Conservation (phyloP, 2,888 invertebrate species). For the Alsophila aescularia region DNA sequence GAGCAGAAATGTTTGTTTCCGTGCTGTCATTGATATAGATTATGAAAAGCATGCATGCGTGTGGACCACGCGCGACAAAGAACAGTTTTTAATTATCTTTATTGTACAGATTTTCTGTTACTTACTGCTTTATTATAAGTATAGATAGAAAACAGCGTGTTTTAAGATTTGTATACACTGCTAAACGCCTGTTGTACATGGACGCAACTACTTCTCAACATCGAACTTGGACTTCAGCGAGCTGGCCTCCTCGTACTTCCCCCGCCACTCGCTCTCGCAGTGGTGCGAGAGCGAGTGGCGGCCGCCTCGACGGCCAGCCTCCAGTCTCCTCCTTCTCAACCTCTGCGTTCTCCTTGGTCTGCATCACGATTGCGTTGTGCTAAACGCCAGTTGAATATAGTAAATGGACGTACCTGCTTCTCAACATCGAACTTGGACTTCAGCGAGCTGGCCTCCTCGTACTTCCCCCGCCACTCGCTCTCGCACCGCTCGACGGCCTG, state of each 20-base stretch:
- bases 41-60: too few relatives aligned
- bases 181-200: background rate
- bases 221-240: conserved; percentile 75
- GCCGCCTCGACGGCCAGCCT: conserved; percentile 75
- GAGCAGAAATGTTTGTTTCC: too few relatives aligned
- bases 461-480: conserved; percentile 83
- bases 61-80: too few relatives aligned
- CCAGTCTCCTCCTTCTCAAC: conserved; percentile 83
- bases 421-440: conserved; percentile 80
- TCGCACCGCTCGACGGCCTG: conserved; percentile 83
- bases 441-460: conserved; percentile 57
- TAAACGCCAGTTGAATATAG: too few relatives aligned
- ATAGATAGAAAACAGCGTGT: too few relatives aligned
- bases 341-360: conserved; percentile 87
- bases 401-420: conserved; percentile 70
- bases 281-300: too few relatives aligned
- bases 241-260: conserved; percentile 66
- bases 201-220: conserved; percentile 80
- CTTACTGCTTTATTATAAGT: too few relatives aligned
- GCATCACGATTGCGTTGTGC: conserved; percentile 87
- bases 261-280: conserved; percentile 85
- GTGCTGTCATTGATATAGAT: too few relatives aligned
- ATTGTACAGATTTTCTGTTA: too few relatives aligned
- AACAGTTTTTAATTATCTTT: too few relatives aligned
- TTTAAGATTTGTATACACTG: too few relatives aligned